phyloP scores from a whole-genome alignment of 2,797 vertebrate genomes.

The Liparis tanakae region DNA sequence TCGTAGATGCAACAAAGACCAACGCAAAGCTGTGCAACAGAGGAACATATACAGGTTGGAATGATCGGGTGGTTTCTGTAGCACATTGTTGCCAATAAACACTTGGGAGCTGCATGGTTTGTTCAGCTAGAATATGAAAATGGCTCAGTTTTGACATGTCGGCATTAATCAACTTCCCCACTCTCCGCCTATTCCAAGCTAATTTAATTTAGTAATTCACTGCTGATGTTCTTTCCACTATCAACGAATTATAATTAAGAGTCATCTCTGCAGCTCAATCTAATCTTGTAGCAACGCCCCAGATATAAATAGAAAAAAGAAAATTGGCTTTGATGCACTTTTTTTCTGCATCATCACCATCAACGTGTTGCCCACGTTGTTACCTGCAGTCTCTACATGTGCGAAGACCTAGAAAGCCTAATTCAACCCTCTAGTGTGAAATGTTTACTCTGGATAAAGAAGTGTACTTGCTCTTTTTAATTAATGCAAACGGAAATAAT shows the following conservation, averaged over 20 bases:
- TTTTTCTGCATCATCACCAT: constrained; percentile 3
- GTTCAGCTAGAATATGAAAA: constrained; percentile 48
- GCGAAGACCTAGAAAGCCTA: neutral
- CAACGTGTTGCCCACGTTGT: constrained; percentile 4
- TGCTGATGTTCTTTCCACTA: constrained; percentile 81
- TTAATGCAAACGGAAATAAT: neutral
- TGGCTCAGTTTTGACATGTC: constrained; percentile 58
- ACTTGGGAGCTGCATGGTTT: constrained; percentile 50
- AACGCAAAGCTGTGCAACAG: neutral
- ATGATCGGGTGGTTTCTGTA: constrained; percentile 21
- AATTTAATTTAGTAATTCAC: constrained; percentile 78
- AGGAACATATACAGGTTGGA: neutral
- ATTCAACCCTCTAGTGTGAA: neutral
- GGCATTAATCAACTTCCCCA: constrained; percentile 69
- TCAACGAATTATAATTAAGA: constrained; percentile 76
- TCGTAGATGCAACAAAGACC: neutral
- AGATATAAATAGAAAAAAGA: constrained; percentile 62
- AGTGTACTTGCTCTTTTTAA: constrained; percentile 1
- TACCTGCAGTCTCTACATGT: neutral
- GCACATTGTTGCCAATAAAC: constrained; percentile 18
- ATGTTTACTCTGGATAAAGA: neutral
- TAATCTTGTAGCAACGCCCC: constrained; percentile 62
- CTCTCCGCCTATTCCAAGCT: constrained; percentile 75
- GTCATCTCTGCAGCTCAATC: constrained; percentile 64
- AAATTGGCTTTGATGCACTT: constrained; percentile 1